These are phyloP conservation scores for Otolemur crassicaudatus DNA, from an alignment of 2,797 vertebrate species.

Conservation along the genomic window DNA sequence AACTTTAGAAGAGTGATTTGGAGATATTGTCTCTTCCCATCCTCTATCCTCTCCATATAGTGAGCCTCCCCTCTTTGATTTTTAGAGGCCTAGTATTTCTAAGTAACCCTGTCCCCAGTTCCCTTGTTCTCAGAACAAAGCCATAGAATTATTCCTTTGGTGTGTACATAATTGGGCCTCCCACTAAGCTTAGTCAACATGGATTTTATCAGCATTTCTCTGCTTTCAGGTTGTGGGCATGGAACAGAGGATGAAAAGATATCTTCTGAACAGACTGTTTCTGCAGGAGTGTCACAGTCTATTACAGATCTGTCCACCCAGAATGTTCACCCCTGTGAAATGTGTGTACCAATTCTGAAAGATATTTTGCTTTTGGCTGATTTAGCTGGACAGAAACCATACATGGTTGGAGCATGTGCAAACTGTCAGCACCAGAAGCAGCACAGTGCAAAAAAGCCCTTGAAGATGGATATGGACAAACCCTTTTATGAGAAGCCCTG, in stretches of 20 bases:
- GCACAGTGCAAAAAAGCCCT: slow-evolving; percentile 10
- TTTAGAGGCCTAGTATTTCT: background rate
- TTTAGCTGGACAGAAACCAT: background rate
- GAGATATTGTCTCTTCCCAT: background rate
- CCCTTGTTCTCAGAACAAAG: background rate
- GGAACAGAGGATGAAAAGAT: background rate
- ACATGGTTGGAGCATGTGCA: background rate
- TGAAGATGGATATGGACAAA: background rate
- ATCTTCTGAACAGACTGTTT: slow-evolving; percentile 8
- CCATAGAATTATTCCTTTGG: background rate
- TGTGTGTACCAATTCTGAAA: slow-evolving; percentile 37
- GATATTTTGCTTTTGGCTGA: slow-evolving; percentile 39
- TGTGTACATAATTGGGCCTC: background rate
- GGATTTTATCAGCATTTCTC: slow-evolving; percentile 17
- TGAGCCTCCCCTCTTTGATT: background rate
- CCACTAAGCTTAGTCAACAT: background rate
- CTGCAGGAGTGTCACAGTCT: background rate
- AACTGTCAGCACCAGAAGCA: background rate
- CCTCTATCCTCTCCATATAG: background rate
- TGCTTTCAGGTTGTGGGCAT: slow-evolving; percentile 52
- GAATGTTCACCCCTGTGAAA: slow-evolving; percentile 31
- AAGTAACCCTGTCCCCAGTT: background rate
- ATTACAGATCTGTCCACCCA: background rate
- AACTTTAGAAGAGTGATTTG: background rate
- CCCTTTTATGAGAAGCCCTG: background rate